Evolutionary conservation across 2,113 vertebrate genomes (phyloP), one percentile per base, ranked within the genome.

Genomic region (Chionomys nivalis): DNA sequence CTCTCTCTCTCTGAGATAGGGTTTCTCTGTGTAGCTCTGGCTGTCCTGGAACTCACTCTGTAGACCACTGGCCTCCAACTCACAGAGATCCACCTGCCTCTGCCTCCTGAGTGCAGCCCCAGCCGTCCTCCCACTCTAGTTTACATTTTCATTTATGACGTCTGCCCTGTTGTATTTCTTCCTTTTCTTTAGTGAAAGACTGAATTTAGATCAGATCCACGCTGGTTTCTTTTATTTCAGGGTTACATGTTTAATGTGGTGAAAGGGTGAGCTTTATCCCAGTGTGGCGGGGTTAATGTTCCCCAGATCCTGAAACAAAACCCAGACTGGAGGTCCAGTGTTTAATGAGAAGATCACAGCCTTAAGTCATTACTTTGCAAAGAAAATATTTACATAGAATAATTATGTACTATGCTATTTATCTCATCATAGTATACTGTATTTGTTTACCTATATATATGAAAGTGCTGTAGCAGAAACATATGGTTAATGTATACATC

Each of bases 311-410:
- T 33, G 21, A n/a, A 33, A 61, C 2, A 68, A 65, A 47, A 52
- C 14, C 23, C 7, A 63, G 81, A 2, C 23, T 7, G 11, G 85
- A 24, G 33, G 26, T n/a, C 42, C 76, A 68, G 39, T n/a, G 42
- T 90, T 79, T 79, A 75, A 61, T 87, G 61, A 93, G n/a, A 58
- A 47, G 36, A 52, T 87, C 14, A 49, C 33, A 49, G 36, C 61
- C 76, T 88, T 28, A 91, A 68, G 88, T 55, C 28, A 44, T 55
- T 88, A n/a, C 73, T 93, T 90, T 49, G 28, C 21, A 75, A 94
- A 73, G 36, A 89, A 68, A 88, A 23, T 68, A 33, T 68, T 72
- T 39, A 36, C 12, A 9, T 5, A 42, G 24, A 66, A 21, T 72
- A 89, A 86, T 91, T 47, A 77, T 63, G 28, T 55, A 24, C 63